phyloP scores from a whole-genome alignment of 64 coral and sea anemone genomes.

The Actinia tenebrosa region DNA sequence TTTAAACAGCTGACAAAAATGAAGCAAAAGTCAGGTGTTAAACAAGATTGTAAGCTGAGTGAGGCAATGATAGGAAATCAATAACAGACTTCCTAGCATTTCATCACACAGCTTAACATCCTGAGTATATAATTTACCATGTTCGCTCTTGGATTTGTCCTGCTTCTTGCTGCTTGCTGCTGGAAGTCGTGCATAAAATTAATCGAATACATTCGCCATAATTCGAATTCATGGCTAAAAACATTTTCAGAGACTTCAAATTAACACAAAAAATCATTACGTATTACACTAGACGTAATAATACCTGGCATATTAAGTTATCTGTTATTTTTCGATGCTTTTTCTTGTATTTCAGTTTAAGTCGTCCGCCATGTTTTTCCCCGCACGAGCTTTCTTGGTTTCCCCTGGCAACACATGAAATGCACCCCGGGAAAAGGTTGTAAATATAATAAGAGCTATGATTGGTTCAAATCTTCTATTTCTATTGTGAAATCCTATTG shows the following conservation, averaged over 20 bases:
- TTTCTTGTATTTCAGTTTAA: background rate
- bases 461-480: background rate
- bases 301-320: slow-evolving; percentile 8
- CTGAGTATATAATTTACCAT: slow-evolving; percentile 24
- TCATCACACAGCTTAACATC: slow-evolving; percentile 38
- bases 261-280: background rate
- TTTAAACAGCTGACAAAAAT: background rate
- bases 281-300: background rate
- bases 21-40: background rate
- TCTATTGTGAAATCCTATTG: slow-evolving; percentile 13
- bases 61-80: background rate
- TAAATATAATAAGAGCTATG: background rate
- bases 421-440: background rate
- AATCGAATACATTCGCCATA: background rate
- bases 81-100: background rate
- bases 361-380: slow-evolving; percentile 7
- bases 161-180: slow-evolving; percentile 39
- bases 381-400: background rate
- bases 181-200: background rate
- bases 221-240: background rate
- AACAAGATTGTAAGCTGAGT: background rate
- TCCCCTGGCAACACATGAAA: background rate
- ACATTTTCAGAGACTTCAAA: background rate
- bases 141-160: slow-evolving; percentile 45
- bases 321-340: background rate